Evolutionary conservation across 2,888 invertebrate species (phyloP), one percentile per base, ranked within the genome.

Genomic region (Alsophila aescularia): DNA sequence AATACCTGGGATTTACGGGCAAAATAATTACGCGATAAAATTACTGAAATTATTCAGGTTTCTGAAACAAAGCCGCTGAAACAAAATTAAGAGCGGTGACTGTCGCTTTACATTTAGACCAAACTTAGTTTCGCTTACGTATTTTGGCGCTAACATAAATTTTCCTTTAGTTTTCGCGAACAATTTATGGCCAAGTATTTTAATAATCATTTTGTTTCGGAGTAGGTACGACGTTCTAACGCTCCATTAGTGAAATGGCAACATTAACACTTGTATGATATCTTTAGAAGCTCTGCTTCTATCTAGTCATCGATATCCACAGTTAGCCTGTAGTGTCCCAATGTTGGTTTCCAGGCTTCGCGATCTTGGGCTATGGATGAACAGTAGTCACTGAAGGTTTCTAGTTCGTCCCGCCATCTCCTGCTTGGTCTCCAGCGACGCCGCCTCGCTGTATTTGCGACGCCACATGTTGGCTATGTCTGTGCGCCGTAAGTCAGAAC

Each of bases 71-170:
- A 37, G 10, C 21, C 21, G 10, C 27, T n/a, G 29, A 32, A 49
- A 49, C 40, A 15, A 31, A 13, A 49, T 49, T 31, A 21, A 39
- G 39, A 39, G 32, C 13, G 39, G 31, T 34, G 48, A 49, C 32
- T 39, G 32, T 45, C 15, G 37, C 18, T 36, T 27, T n/a, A n/a
- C n/a, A n/a, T n/a, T 39, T 39, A 16, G 15, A 41, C 18, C 12
- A 39, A 49, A 49, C 40, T 40, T 40, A 12, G 32, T 34, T 49
- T 24, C 7, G 21, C 12, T 4, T 27, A 34, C 8, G 47, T 31
- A 31, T 31, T 29, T 18, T 4, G 10, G 16, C 18, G 16, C 0
- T 15, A 7, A 18, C 29, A 31, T 37, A 18, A 16, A 37, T 37
- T 44, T 34, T 44, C 13, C 24, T 44, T 21, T 39, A 39, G 24